A percentile compares a stretch with the other conserved stretches of the same genome.
phyloP scores from a whole-genome alignment of 1,140 invertebrate genomes.

The Homalodisca vitripennis region DNA sequence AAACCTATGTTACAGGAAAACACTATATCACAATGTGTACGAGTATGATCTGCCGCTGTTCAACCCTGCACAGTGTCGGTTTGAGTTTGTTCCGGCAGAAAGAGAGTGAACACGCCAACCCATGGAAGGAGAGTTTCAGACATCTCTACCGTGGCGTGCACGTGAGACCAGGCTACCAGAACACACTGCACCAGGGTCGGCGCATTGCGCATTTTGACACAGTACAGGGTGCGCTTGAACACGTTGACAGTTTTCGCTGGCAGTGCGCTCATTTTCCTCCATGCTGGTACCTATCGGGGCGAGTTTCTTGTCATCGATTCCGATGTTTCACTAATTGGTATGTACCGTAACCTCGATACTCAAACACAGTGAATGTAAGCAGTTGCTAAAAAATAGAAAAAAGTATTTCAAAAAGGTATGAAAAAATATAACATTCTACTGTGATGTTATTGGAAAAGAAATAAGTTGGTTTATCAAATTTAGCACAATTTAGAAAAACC shows the following conservation, averaged over 20 bases:
- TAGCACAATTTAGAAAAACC: no score
- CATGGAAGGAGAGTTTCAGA: constrained; percentile 97
- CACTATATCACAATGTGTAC: constrained; percentile 91
- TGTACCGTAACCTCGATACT: no score
- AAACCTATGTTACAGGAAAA: constrained; percentile 74
- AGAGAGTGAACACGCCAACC: constrained; percentile 89
- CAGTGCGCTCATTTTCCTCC: constrained; percentile 76
- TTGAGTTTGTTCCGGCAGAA: constrained; percentile 90
- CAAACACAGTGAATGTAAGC: no score
- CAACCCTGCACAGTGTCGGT: constrained; percentile 85
- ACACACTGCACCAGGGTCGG: constrained; percentile 49
- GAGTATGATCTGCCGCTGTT: constrained; percentile 96
- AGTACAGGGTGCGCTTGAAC: constrained; percentile 81
- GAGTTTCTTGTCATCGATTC: constrained; percentile 94
- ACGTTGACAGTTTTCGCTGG: constrained; percentile 64
- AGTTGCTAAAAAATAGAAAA: no score
- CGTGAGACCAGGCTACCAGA: constrained; percentile 84
- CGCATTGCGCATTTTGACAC: constrained; percentile 85
- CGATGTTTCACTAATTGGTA: constrained; percentile 82
- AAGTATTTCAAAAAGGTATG: no score
- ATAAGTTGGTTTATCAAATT: no score
- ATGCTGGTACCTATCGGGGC: constrained; percentile 85
- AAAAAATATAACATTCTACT: no score
- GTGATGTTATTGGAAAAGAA: no score
- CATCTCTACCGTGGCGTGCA: constrained; percentile 94